Conservation (phyloP, 2,888 invertebrate species). For the Anthoptus insignis region DNA sequence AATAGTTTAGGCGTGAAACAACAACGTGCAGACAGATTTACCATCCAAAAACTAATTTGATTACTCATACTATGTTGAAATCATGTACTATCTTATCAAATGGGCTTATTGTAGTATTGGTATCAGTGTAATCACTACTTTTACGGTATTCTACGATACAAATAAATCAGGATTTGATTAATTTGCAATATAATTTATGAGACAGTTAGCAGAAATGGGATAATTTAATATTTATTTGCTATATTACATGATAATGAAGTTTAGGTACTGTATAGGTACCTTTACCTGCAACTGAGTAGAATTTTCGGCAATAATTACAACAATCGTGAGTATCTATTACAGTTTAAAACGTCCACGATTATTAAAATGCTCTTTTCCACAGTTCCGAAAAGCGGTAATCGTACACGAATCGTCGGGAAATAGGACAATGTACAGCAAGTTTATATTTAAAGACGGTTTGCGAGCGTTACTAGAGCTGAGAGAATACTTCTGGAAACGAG, state of each 20-base stretch:
- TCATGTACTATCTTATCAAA: background rate
- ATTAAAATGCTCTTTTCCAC: conserved; percentile 40
- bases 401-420: conserved; percentile 65
- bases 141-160: background rate
- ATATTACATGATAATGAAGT: no score
- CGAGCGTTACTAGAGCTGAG: conserved; percentile 66
- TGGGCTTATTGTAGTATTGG: background rate
- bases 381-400: conserved; percentile 72
- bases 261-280: no score
- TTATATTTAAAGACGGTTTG: conserved; percentile 72
- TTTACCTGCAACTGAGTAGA: no score
- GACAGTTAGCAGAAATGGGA: background rate
- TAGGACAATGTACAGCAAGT: conserved; percentile 65
- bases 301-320: no score
- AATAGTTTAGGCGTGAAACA: no score
- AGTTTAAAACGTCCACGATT: background rate
- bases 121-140: background rate
- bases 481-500: conserved; percentile 75
- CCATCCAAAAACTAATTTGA: no score
- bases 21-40: no score
- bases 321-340: no score
- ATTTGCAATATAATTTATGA: background rate
- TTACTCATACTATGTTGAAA: no score
- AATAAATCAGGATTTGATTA: background rate
- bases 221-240: no score